A percentile compares a stretch with the other conserved stretches of the same genome.
These are phyloP conservation scores for Mesembrinibis cayennensis DNA, from an alignment of 2,113 vertebrate species.

Conservation along the genomic window DNA sequence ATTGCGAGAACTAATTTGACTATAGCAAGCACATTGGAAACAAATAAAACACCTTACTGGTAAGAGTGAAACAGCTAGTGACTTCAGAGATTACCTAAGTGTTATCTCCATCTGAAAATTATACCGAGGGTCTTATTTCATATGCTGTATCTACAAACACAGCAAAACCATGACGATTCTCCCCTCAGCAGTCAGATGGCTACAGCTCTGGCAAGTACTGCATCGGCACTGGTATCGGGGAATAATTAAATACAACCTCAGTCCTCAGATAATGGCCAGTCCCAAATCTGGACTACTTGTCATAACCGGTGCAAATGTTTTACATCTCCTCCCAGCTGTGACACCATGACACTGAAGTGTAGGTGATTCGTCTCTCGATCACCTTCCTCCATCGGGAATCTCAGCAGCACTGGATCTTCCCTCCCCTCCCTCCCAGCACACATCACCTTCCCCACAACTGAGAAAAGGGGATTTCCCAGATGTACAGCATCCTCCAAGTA, in stretches of 20 bases:
- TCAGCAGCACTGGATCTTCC: not conserved
- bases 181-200: not conserved
- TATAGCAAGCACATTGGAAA: not conserved
- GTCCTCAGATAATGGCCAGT: not conserved
- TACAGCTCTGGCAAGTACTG: not conserved
- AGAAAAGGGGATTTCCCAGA: not conserved
- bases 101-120: not conserved
- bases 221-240: not conserved
- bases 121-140: not conserved
- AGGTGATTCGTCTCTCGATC: not conserved
- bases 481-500: not conserved
- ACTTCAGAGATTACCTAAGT: not conserved
- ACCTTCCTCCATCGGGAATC: not conserved
- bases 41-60: not conserved
- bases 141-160: not conserved
- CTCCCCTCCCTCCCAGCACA: not conserved
- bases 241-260: not conserved
- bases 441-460: not conserved
- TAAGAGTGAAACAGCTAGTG: not conserved
- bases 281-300: not conserved
- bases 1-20: not conserved
- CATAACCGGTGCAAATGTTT: accelerated
- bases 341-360: not conserved
- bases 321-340: not conserved
- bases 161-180: accelerated